Evolutionary conservation across 2,888 invertebrate genomes (phyloP).

Genomic region (Leucophenga maculata): DNA sequence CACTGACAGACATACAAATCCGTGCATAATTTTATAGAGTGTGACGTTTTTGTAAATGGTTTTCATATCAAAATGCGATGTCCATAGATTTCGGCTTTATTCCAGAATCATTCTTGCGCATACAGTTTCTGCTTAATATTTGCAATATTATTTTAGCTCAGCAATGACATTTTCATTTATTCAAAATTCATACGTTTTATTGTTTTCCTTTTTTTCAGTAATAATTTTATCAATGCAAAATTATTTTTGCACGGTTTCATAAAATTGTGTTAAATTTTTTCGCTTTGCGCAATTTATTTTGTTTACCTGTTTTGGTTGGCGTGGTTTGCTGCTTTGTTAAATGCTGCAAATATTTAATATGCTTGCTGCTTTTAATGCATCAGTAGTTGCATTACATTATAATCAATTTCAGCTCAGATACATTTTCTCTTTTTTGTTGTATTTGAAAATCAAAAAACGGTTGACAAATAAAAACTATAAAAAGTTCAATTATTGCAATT

Average conservation of each 20-base stretch:
- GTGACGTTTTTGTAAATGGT: slow-evolving; percentile 5
- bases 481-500: background rate
- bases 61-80: slow-evolving; percentile 5
- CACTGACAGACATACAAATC: background rate
- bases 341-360: slow-evolving; percentile 1
- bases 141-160: background rate
- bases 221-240: background rate
- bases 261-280: background rate
- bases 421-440: background rate
- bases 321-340: slow-evolving; percentile 18
- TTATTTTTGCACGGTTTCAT: background rate
- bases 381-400: background rate
- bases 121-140: background rate
- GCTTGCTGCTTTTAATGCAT: background rate
- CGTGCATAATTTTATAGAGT: background rate
- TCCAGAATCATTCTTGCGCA: background rate
- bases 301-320: slow-evolving; percentile 13
- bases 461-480: no score
- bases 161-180: background rate
- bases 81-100: background rate
- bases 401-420: slow-evolving; percentile 1
- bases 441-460: background rate
- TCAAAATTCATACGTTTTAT: slow-evolving; percentile 1
- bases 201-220: background rate
- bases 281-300: slow-evolving; percentile 1